Percentiles rank a stretch among this genome's conserved stretches.
These are phyloP conservation scores for Drosophila repletoides DNA, from an alignment of 1,140 invertebrate species.

Conservation along the genomic window DNA sequence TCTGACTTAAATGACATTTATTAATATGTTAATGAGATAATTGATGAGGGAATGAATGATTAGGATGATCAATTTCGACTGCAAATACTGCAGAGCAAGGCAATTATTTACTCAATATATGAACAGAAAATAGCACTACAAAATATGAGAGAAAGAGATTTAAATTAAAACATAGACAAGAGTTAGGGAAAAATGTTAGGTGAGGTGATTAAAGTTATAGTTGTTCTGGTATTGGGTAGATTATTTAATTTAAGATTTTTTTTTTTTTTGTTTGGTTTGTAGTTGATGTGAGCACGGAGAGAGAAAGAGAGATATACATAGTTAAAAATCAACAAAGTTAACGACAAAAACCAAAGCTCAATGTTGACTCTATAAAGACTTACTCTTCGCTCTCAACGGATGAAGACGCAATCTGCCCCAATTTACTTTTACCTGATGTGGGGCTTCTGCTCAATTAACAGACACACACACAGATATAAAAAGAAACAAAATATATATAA, in stretches of 20 bases:
- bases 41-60: slow-evolving; percentile 28
- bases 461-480: slow-evolving; percentile 68
- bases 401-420: slow-evolving; percentile 78
- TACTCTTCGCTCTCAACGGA: slow-evolving; percentile 81
- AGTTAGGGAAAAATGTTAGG: background rate
- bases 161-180: slow-evolving; percentile 1
- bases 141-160: slow-evolving; percentile 42
- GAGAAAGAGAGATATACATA: slow-evolving; percentile 38
- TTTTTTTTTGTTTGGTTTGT: slow-evolving; percentile 19
- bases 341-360: slow-evolving; percentile 62
- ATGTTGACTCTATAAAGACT: slow-evolving; percentile 63
- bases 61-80: slow-evolving; percentile 25
- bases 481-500: slow-evolving; percentile 66
- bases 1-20: slow-evolving; percentile 39
- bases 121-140: slow-evolving; percentile 72
- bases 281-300: slow-evolving; percentile 7
- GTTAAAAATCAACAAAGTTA: slow-evolving; percentile 76
- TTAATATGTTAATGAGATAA: slow-evolving; percentile 25
- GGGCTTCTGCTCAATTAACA: slow-evolving; percentile 72
- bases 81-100: slow-evolving; percentile 61
- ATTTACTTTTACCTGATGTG: slow-evolving; percentile 78
- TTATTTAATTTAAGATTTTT: no score
- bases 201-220: slow-evolving; percentile 17
- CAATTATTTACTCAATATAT: slow-evolving; percentile 35
- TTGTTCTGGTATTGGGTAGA: slow-evolving; percentile 5